Base-by-base conservation (phyloP, 2,113 vertebrate species). In the Mesoclemmys tuberculata region DNA sequence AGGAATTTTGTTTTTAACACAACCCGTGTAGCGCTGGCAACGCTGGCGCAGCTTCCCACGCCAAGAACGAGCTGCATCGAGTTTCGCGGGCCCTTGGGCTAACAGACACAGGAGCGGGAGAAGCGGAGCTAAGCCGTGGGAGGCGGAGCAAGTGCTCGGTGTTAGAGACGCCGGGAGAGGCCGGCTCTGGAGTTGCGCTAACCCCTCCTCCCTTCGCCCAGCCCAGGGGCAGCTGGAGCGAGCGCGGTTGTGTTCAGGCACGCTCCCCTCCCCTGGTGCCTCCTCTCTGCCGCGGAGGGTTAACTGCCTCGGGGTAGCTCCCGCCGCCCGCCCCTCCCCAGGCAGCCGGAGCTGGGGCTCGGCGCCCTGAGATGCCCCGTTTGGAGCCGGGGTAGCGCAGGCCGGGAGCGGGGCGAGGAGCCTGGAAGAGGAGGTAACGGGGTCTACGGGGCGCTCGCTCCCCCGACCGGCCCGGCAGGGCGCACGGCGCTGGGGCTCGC, bases 371-470 rank as follows among this genome's bases (percentile, higher is more conserved):
- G 56, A 6, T 58, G 56, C 56, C 56, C 27, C 2, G 27, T 58
- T 29, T 58, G 56, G 27, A 35, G 31, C 14, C 58, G 4, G 31
- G 29, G 58, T 35, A 64, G 58, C 35, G 31, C 58, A 18, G 35
- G 58, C 58, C 58, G 3, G 14, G 58, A 18, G 58, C 29, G 7
- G 87, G 38, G 61, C 89, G 87, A 61, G 94, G 51, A 85, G 85
- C 93, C 89, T 14, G 8, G 35, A 87, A 74, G 81, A 46, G 93
- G 94, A 90, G 96, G 95, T 94, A 95, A 84, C 38, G 77, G 29
- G 56, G 31, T 35, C 58, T 35, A 4, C 27, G 8, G 58, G 31
- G 58, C 82, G 80, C 75, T 1, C 64, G 31, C 41, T 10, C 78
- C 80, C 51, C n/a, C 22, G 6, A 46, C 56, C 18, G 19, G 11